These are phyloP conservation scores for Scelioninae gen. 1 DNA, from an alignment of 2,888 invertebrate genomes.

Conservation along the genomic window DNA sequence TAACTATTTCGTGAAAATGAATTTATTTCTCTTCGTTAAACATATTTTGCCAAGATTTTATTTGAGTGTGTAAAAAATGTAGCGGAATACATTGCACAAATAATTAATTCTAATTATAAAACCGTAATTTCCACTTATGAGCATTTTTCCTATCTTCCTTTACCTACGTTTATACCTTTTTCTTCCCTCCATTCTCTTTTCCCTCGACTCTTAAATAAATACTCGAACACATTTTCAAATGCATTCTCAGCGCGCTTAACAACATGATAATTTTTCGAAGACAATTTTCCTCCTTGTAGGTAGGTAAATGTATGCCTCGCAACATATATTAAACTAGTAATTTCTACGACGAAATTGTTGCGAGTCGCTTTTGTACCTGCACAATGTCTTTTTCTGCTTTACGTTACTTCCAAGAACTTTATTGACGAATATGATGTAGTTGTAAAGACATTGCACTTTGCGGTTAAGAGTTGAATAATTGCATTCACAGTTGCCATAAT, in stretches of 20 bases:
- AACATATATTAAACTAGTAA: conserved; percentile 60
- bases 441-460: conserved; percentile 66
- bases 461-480: conserved; percentile 68
- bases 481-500: conserved; percentile 68
- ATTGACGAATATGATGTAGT: conserved; percentile 66
- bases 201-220: conserved; percentile 49
- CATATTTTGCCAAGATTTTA: conserved; percentile 34
- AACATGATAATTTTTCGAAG: conserved; percentile 64
- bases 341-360: conserved; percentile 57
- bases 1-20: conserved; percentile 59
- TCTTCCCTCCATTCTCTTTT: conserved; percentile 6
- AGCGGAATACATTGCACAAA: conserved; percentile 35
- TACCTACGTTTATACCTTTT: conserved; percentile 1
- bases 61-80: conserved; percentile 11
- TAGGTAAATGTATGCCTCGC: conserved; percentile 42
- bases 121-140: conserved; percentile 35
- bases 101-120: conserved; percentile 47
- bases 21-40: conserved; percentile 51
- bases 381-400: conserved; percentile 50
- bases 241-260: conserved; percentile 46
- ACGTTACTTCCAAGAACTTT: conserved; percentile 52
- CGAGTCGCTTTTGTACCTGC: conserved; percentile 48
- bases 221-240: conserved; percentile 44
- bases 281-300: conserved; percentile 53
- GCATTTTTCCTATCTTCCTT: conserved; percentile 5